Conservation (phyloP, 1,140 invertebrate species). For the Heliconius nattereri region DNA sequence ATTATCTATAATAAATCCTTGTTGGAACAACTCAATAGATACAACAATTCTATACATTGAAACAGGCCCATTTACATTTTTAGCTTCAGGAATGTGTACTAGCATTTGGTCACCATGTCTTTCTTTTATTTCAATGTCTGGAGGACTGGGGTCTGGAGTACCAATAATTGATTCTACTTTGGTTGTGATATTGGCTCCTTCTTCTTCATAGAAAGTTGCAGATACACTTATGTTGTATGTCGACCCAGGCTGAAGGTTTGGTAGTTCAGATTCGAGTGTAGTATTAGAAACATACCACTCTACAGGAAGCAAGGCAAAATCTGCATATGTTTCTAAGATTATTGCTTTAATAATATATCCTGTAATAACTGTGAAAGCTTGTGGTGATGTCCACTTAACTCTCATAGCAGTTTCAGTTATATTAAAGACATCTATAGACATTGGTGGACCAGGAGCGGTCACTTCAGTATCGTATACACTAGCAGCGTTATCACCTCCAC, state of each 20-base stretch:
- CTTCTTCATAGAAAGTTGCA: constrained; percentile 83
- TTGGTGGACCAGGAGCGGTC: constrained; percentile 71
- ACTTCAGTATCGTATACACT: constrained; percentile 82
- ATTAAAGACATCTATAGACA: constrained; percentile 73
- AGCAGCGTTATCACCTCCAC: constrained; percentile 78
- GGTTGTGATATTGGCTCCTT: constrained; percentile 81
- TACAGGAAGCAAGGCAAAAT: constrained; percentile 54
- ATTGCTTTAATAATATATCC: constrained; percentile 77
- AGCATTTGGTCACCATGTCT: constrained; percentile 82
- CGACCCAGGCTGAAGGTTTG: constrained; percentile 86
- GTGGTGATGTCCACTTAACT: constrained; percentile 74
- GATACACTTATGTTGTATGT: constrained; percentile 86
- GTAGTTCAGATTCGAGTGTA: constrained; percentile 78
- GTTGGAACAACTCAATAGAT: constrained; percentile 83
- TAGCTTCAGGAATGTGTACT: constrained; percentile 83
- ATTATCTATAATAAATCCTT: constrained; percentile 82
- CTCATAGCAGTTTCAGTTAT: constrained; percentile 80
- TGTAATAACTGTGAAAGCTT: constrained; percentile 69
- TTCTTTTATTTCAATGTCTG: constrained; percentile 83
- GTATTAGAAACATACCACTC: constrained; percentile 79
- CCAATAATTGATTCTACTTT: constrained; percentile 86
- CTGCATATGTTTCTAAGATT: constrained; percentile 76
- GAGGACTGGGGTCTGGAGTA: constrained; percentile 85
- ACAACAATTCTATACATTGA: constrained; percentile 87
- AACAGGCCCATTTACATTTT: constrained; percentile 88